Conservation (phyloP, 2,797 vertebrate species). For the Rhinichthys osculus region DNA sequence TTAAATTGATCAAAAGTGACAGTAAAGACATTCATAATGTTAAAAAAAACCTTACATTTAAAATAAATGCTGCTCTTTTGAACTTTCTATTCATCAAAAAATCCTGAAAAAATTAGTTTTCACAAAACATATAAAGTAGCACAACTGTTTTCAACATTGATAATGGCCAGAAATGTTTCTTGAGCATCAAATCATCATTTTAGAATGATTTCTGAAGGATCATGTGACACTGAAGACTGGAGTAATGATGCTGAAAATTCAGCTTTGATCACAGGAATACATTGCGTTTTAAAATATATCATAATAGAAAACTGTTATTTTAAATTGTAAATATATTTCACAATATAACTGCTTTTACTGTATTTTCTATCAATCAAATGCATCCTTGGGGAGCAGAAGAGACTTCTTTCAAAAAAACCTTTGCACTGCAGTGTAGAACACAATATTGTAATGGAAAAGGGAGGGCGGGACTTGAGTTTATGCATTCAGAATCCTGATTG, state of each 20-base stretch:
- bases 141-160: too few relatives aligned
- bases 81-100: background rate
- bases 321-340: background rate
- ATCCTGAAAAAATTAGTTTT: background rate
- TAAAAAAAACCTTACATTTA: background rate
- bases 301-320: background rate
- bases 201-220: background rate
- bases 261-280: too few relatives aligned
- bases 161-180: too few relatives aligned
- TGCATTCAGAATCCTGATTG: background rate
- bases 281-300: too few relatives aligned
- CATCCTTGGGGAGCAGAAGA: background rate
- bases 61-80: background rate
- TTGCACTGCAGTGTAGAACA: background rate
- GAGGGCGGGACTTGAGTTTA: background rate
- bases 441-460: background rate
- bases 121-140: background rate
- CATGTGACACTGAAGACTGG: background rate
- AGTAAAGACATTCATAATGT: background rate
- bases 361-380: background rate
- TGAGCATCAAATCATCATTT: background rate
- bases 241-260: too few relatives aligned
- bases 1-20: background rate
- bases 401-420: background rate
- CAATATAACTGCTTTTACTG: background rate